Conservation (phyloP, 2,113 vertebrate genomes). For the Setophaga petechia region DNA sequence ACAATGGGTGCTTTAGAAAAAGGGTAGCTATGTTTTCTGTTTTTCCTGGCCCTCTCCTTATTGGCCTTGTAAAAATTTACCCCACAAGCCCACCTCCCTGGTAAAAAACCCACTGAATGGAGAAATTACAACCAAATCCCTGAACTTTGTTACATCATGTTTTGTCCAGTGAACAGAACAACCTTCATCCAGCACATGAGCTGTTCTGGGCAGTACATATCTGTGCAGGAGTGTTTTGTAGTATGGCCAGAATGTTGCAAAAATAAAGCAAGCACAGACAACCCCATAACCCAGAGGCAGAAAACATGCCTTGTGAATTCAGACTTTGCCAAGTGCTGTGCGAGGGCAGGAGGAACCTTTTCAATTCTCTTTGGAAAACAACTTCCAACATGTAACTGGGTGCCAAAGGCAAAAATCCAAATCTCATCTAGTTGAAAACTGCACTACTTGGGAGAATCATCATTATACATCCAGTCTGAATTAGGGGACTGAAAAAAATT, state of each 20-base stretch:
- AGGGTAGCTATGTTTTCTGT: accelerated
- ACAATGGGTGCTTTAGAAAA: not conserved
- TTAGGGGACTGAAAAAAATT: not conserved
- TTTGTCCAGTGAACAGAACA: not conserved
- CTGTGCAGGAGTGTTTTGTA: accelerated
- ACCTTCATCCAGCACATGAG: accelerated
- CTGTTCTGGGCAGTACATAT: not conserved
- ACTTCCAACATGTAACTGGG: not conserved
- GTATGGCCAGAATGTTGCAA: not conserved
- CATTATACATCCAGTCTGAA: not conserved
- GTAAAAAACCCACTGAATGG: not conserved
- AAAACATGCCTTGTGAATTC: not conserved
- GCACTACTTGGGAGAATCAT: not conserved
- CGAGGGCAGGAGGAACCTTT: not conserved
- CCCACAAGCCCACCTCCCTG: not conserved
- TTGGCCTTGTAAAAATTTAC: not conserved
- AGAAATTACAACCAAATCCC: not conserved
- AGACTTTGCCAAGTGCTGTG: not conserved
- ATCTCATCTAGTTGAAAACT: not conserved
- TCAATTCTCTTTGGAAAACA: not conserved
- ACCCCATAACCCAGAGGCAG: not conserved
- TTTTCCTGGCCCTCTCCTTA: not conserved
- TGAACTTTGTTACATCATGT: not conserved
- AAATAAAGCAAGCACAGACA: not conserved
- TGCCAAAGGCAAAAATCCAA: not conserved